phyloP scores from a whole-genome alignment of 2,888 invertebrate genomes.

The Geophilus truncorum region DNA sequence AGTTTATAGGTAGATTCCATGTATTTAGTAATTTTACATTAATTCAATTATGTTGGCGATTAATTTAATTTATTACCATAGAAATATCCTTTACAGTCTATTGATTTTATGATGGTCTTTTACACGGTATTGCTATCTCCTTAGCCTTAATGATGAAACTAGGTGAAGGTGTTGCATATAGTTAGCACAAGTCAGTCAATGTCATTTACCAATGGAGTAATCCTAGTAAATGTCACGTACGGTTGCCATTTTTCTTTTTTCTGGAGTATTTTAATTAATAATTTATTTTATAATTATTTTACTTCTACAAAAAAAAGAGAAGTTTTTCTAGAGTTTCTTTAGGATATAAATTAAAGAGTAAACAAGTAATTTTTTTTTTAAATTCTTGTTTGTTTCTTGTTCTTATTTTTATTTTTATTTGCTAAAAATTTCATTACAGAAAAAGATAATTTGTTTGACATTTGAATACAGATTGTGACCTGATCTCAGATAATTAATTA shows the following conservation, averaged over 20 bases:
- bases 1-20: not conserved
- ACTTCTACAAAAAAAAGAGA: too few species aligned
- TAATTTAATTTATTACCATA: not conserved
- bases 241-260: not conserved
- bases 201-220: not conserved
- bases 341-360: not conserved
- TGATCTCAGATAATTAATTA: constrained; percentile 5
- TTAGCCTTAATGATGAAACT: constrained; percentile 13
- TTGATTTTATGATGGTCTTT: not conserved
- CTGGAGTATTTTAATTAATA: too few species aligned
- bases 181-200: constrained; percentile 24
- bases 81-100: not conserved
- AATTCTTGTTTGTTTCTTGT: not conserved
- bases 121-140: not conserved
- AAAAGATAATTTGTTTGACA: not conserved
- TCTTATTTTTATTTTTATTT: not conserved
- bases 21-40: not conserved
- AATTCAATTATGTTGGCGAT: not conserved
- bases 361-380: not conserved
- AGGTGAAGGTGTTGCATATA: constrained; percentile 17
- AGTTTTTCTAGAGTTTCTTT: too few species aligned
- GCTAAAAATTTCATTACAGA: not conserved
- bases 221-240: not conserved
- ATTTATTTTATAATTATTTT: too few species aligned
- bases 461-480: constrained; percentile 11